A percentile compares a stretch with the other conserved stretches of the same genome.
Evolutionary conservation across 2,113 vertebrate genomes (phyloP).

Genomic region (Tyto alba): DNA sequence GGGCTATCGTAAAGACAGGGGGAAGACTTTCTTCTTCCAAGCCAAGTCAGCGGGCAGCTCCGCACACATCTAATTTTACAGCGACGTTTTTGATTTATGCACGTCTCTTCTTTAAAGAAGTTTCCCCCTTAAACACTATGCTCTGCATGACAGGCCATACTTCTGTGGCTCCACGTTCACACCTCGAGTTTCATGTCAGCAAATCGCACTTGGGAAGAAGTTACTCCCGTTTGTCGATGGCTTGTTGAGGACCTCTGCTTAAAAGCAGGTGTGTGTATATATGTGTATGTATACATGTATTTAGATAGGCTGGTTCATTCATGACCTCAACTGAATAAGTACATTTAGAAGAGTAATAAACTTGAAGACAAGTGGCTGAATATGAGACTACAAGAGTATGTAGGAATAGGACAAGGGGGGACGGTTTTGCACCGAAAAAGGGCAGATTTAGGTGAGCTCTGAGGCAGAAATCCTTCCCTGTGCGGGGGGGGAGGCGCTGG

Average conservation of each 20-base stretch:
- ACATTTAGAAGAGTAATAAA: background rate
- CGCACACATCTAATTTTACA: accelerated
- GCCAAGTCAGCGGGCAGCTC: background rate
- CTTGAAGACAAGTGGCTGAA: background rate
- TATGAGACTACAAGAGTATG: background rate
- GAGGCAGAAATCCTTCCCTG: too few relatives aligned
- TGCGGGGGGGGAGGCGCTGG: too few relatives aligned
- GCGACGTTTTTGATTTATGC: accelerated
- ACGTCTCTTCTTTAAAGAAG: accelerated
- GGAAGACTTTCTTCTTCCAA: background rate
- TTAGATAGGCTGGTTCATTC: background rate
- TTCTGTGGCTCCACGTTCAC: background rate
- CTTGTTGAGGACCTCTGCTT: background rate
- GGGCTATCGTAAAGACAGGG: background rate
- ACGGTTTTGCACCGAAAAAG: too few relatives aligned
- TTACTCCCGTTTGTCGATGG: accelerated
- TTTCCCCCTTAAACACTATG: background rate
- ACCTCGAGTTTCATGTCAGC: background rate
- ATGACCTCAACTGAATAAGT: background rate
- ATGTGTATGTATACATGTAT: accelerated
- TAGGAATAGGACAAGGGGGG: too few relatives aligned
- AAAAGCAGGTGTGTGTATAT: background rate
- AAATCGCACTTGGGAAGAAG: background rate
- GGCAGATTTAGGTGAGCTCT: too few relatives aligned
- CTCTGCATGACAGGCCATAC: background rate